Percentiles rank a stretch among this genome's conserved stretches.
Conservation (phyloP, 1,140 invertebrate genomes). For the Meloidogyne hapla region DNA sequence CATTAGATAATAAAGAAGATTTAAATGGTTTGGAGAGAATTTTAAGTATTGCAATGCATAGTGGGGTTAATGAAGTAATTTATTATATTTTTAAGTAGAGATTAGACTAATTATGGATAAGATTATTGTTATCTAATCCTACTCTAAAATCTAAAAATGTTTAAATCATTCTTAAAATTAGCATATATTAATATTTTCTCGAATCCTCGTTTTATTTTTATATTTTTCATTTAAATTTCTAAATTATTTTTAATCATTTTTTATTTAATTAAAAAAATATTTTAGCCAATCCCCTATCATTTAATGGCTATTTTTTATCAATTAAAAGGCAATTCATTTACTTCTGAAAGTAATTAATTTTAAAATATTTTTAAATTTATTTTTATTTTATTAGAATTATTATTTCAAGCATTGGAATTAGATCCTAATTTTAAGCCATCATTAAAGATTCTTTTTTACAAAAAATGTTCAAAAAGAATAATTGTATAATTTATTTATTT, state of each 20-base stretch:
- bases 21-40: constrained; percentile 14
- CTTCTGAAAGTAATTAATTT: constrained; percentile 9
- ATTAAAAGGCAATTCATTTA: constrained; percentile 5
- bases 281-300: constrained; percentile 29
- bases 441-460: constrained; percentile 13
- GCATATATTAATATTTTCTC: too few relatives aligned
- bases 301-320: constrained; percentile 26
- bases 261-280: neutral
- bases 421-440: constrained; percentile 25
- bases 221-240: too few relatives aligned
- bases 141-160: too few relatives aligned
- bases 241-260: too few relatives aligned
- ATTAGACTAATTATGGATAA: too few relatives aligned
- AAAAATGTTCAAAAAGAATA: constrained; percentile 26
- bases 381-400: neutral
- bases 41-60: constrained; percentile 21
- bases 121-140: too few relatives aligned
- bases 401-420: constrained; percentile 20
- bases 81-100: too few relatives aligned
- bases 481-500: neutral
- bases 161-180: too few relatives aligned
- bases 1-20: neutral
- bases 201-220: too few relatives aligned
- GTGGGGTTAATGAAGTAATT: constrained; percentile 13
- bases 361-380: neutral